Conservation (phyloP, 2,888 invertebrate genomes). For the Heliconius aoede region DNA sequence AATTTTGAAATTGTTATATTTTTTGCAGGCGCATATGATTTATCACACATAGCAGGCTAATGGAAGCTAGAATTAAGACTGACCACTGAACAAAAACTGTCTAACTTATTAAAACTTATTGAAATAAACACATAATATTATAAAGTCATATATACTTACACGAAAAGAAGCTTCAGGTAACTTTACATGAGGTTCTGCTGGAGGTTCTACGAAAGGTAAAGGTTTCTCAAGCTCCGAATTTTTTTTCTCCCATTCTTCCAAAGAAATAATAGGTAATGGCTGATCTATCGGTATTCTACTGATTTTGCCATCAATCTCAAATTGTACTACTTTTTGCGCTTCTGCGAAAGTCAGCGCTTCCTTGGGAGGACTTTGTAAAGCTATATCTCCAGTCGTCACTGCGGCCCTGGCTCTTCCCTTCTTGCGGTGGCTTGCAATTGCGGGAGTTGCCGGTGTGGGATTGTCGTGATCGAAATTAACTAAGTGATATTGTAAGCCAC, state of each 20-base stretch:
- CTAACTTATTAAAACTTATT: background rate
- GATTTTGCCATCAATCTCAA: slow-evolving; percentile 92
- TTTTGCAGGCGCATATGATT: background rate
- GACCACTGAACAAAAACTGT: background rate
- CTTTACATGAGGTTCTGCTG: slow-evolving; percentile 75
- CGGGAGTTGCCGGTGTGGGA: slow-evolving; percentile 86
- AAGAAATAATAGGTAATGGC: slow-evolving; percentile 86
- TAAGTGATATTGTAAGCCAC: slow-evolving; percentile 93
- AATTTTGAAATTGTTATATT: background rate
- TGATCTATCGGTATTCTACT: slow-evolving; percentile 87
- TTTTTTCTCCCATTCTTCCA: slow-evolving; percentile 85
- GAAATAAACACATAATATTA: background rate
- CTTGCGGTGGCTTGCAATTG: slow-evolving; percentile 85
- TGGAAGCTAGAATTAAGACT: background rate
- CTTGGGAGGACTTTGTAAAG: slow-evolving; percentile 81
- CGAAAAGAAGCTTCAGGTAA: slow-evolving; percentile 78
- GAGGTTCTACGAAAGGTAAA: slow-evolving; percentile 71
- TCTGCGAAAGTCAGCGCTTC: slow-evolving; percentile 92
- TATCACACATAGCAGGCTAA: background rate
- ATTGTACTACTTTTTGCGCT: slow-evolving; percentile 92
- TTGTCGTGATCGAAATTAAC: slow-evolving; percentile 93
- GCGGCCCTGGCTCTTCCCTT: slow-evolving; percentile 84
- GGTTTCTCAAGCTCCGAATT: slow-evolving; percentile 77
- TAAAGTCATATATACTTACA: slow-evolving; percentile 55
- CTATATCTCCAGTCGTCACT: slow-evolving; percentile 83